These are phyloP conservation scores for Nestor notabilis DNA, from an alignment of 2,113 vertebrate genomes.

Conservation along the genomic window DNA sequence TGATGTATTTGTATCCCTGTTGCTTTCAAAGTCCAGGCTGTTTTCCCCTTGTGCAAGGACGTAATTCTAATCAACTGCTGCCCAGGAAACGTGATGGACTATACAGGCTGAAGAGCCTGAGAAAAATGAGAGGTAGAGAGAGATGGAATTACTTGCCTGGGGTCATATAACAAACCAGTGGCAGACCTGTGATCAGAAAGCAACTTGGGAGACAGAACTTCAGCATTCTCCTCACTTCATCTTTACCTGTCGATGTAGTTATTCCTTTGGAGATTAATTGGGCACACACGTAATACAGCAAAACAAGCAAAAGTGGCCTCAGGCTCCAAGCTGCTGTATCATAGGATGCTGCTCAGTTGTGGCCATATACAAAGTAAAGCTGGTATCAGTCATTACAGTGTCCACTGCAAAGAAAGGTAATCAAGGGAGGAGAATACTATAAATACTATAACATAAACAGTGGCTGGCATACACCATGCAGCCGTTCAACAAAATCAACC, in stretches of 20 bases:
- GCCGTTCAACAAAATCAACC: not conserved
- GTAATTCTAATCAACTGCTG: not conserved
- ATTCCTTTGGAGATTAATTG: not conserved
- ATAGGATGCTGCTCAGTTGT: not conserved
- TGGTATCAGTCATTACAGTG: not conserved
- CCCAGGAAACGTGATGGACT: not conserved
- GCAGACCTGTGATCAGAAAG: conserved; percentile 23
- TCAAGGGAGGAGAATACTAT: not conserved
- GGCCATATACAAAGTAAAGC: not conserved
- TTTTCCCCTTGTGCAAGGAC: not conserved
- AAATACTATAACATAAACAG: not conserved
- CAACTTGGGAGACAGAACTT: not conserved
- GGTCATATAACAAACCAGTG: not conserved
- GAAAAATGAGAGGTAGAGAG: not conserved
- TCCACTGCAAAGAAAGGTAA: not conserved
- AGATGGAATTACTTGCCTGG: not conserved
- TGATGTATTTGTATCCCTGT: not conserved
- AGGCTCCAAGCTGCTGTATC: not conserved
- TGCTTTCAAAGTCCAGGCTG: not conserved
- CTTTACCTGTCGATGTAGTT: not conserved
- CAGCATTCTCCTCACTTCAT: not conserved
- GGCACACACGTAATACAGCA: not conserved
- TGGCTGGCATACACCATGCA: not conserved
- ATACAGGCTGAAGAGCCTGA: not conserved
- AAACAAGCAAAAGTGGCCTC: not conserved